Evolutionary conservation across 2,888 invertebrate species (phyloP).

Genomic region (Sympetrum striolatum): DNA sequence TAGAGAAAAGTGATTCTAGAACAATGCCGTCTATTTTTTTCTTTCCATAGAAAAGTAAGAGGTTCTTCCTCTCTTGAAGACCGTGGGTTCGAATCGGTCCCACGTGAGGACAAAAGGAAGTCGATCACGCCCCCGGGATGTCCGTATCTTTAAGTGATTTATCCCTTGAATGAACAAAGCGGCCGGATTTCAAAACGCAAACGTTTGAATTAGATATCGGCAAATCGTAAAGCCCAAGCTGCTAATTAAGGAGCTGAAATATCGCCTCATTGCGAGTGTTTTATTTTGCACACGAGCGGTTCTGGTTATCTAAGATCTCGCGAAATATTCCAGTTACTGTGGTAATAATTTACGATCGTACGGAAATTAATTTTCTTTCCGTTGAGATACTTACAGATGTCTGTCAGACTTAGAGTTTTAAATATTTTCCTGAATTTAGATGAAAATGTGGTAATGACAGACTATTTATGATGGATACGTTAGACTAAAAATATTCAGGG

Average conservation of each 20-base stretch:
- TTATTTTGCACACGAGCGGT: neutral
- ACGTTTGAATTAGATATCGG: neutral
- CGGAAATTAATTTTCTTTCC: neutral
- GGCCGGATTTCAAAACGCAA: constrained; percentile 5
- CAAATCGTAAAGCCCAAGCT: neutral
- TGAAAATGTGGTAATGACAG: no score
- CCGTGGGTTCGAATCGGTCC: neutral
- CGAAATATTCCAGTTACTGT: neutral
- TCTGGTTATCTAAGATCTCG: neutral
- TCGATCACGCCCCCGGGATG: neutral
- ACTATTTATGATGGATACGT: no score
- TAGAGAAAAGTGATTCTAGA: no score
- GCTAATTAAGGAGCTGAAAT: neutral
- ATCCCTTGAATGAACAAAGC: neutral
- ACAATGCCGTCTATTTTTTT: no score
- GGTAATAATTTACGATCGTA: neutral
- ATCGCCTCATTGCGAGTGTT: neutral
- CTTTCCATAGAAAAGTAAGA: neutral
- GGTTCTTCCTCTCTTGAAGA: neutral
- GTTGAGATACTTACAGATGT: no score
- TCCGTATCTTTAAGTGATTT: neutral
- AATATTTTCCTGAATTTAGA: no score
- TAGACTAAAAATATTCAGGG: no score
- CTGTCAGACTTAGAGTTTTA: no score
- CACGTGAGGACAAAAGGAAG: neutral